These are phyloP conservation scores for Clarias platycephalus DNA, from an alignment of 2,797 vertebrate species.

Conservation along the genomic window DNA sequence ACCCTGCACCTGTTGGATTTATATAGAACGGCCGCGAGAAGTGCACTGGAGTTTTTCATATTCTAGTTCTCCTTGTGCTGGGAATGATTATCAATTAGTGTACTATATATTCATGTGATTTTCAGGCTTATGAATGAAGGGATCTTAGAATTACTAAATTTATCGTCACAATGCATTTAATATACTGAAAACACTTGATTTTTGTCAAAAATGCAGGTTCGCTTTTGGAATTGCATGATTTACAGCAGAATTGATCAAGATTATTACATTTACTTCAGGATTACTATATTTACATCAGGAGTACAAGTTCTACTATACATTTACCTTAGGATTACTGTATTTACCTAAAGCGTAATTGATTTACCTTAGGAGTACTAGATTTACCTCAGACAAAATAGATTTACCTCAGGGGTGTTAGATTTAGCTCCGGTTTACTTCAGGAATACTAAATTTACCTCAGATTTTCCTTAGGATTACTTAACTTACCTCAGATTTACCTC, in stretches of 20 bases:
- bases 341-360: not conserved
- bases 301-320: not conserved
- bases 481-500: no score
- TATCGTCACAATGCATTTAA: not conserved
- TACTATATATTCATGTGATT: no score
- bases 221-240: not conserved
- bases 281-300: not conserved
- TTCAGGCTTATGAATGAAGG: no score
- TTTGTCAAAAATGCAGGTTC: not conserved
- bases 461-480: not conserved
- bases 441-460: no score
- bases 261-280: not conserved
- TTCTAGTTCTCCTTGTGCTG: not conserved
- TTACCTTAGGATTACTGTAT: not conserved
- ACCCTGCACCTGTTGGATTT: slow-evolving; percentile 15
- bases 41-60: not conserved
- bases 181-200: not conserved
- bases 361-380: no score
- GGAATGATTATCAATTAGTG: not conserved
- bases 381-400: no score
- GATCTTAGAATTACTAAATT: not conserved
- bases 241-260: no score
- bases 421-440: no score
- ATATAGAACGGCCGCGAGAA: not conserved
- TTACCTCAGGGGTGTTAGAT: no score